Conservation (phyloP, 2,797 vertebrate genomes). For the Columba guinea region DNA sequence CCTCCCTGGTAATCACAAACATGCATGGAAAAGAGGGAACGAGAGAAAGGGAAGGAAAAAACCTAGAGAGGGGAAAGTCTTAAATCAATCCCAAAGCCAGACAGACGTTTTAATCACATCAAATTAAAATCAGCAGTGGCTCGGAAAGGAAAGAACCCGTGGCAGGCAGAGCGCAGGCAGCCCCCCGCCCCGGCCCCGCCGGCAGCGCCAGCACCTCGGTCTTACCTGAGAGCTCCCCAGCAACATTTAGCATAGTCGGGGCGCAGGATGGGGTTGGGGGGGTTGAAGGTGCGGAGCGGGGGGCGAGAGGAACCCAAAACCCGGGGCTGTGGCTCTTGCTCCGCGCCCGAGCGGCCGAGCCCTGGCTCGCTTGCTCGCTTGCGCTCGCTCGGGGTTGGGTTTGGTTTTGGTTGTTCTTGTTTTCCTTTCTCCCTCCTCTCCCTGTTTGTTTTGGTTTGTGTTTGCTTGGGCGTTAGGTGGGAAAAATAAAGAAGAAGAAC, state of each 20-base stretch:
- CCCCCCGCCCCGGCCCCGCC: slow-evolving; percentile 31
- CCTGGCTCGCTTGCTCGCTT: slow-evolving; percentile 10
- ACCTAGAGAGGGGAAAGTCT: slow-evolving; percentile 41
- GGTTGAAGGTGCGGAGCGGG: not conserved
- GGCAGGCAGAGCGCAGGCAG: not conserved
- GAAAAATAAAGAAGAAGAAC: not conserved
- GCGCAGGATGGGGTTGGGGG: not conserved
- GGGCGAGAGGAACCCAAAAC: not conserved
- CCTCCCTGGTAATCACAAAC: slow-evolving; percentile 70
- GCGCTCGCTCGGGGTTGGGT: not conserved
- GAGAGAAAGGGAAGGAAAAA: not conserved
- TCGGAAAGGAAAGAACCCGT: not conserved
- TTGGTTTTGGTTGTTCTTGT: not conserved
- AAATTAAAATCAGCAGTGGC: slow-evolving; percentile 64
- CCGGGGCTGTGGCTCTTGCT: not conserved
- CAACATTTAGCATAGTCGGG: slow-evolving; percentile 71
- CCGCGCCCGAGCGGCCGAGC: not conserved
- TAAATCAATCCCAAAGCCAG: slow-evolving; percentile 68
- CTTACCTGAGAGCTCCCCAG: slow-evolving; percentile 73
- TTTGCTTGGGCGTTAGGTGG: slow-evolving; percentile 45
- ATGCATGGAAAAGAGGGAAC: slow-evolving; percentile 68
- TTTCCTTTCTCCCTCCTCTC: not conserved
- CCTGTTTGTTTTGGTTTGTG: slow-evolving; percentile 62
- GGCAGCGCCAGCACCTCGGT: not conserved
- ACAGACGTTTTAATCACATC: slow-evolving; percentile 69